Evolutionary conservation across 1,140 invertebrate genomes (phyloP).

Genomic region (Calycopis cecrops): DNA sequence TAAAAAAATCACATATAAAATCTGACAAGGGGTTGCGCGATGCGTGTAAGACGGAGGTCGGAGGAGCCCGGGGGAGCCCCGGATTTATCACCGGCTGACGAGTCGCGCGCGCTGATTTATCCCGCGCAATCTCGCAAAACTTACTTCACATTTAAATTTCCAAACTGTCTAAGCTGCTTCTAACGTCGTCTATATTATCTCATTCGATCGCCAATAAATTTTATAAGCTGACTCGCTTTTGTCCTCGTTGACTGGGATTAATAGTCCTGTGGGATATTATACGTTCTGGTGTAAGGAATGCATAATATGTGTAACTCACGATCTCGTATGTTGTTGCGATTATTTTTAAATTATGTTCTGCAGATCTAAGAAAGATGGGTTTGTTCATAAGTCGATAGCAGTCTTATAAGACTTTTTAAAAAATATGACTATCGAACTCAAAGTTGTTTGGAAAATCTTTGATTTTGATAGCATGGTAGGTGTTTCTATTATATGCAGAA

Average conservation of each 20-base stretch:
- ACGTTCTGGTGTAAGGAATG: slow-evolving; percentile 14
- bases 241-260: slow-evolving; percentile 65
- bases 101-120: slow-evolving; percentile 64
- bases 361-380: too few species aligned
- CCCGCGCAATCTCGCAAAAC: slow-evolving; percentile 72
- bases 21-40: slow-evolving; percentile 15
- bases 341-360: too few species aligned
- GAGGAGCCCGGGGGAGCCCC: slow-evolving; percentile 62
- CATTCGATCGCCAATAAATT: slow-evolving; percentile 74
- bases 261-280: slow-evolving; percentile 54
- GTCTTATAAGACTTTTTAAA: too few species aligned
- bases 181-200: slow-evolving; percentile 73
- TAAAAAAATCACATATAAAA: too few species aligned
- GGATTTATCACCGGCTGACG: slow-evolving; percentile 65
- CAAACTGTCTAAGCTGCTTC: slow-evolving; percentile 73
- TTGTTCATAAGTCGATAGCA: too few species aligned
- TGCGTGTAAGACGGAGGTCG: slow-evolving; percentile 49
- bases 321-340: too few species aligned
- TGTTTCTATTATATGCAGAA: too few species aligned
- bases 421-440: too few species aligned
- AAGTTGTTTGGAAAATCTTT: too few species aligned
- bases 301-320: too few species aligned
- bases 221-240: slow-evolving; percentile 69
- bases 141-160: slow-evolving; percentile 75
- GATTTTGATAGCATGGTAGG: too few species aligned